Conservation (phyloP, 2,797 vertebrate genomes). For the Phylloscopus collybita region DNA sequence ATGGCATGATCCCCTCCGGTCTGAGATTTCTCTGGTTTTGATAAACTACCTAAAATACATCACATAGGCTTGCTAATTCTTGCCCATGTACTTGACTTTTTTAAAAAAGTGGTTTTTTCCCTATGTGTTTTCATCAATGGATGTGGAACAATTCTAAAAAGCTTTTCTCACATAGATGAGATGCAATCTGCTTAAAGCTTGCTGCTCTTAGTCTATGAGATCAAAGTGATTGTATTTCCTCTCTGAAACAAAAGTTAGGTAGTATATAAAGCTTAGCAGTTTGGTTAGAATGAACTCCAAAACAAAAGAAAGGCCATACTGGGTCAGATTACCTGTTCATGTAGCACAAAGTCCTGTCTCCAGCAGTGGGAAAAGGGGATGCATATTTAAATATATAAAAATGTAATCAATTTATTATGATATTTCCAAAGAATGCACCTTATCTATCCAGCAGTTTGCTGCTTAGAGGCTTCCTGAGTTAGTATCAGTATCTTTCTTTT, state of each 20-base stretch:
- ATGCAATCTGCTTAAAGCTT: background rate
- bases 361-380: background rate
- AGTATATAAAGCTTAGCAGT: background rate
- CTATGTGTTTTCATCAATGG: background rate
- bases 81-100: background rate
- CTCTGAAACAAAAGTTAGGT: background rate
- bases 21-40: background rate
- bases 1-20: background rate
- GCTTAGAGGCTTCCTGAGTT: background rate
- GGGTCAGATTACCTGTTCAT: background rate
- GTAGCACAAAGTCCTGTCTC: background rate
- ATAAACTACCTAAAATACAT: background rate
- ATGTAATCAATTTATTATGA: background rate
- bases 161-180: background rate
- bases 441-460: background rate
- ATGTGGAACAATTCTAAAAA: background rate
- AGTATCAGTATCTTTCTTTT: background rate
- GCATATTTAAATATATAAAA: background rate
- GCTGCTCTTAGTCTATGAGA: background rate
- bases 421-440: background rate
- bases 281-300: background rate
- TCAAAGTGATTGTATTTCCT: constrained; percentile 16
- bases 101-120: background rate
- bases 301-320: background rate
- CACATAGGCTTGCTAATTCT: background rate